Conservation (phyloP, 2,888 invertebrate species). For the Tetragnatha montana region DNA sequence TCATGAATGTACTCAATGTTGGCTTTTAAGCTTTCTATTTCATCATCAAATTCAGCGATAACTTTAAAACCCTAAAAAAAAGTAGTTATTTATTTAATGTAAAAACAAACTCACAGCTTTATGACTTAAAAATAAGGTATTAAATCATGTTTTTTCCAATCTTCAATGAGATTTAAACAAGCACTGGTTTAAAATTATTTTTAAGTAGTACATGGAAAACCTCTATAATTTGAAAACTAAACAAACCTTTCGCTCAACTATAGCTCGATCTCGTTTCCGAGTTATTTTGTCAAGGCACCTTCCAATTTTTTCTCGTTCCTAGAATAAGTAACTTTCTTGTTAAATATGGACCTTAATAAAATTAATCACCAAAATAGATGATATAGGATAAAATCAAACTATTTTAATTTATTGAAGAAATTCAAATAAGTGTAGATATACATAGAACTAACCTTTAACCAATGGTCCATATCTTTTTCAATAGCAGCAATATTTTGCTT, state of each 20-base stretch:
- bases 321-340: conserved; percentile 71
- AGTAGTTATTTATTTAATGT: neutral
- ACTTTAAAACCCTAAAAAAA: conserved; percentile 69
- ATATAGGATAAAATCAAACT: neutral
- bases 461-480: conserved; percentile 91
- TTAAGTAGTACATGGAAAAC: too few species aligned
- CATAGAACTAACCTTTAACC: conserved; percentile 78
- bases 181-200: neutral
- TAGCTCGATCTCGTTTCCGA: conserved; percentile 78
- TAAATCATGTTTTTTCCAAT: neutral
- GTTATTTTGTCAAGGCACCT: conserved; percentile 81
- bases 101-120: neutral
- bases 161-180: neutral
- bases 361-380: neutral
- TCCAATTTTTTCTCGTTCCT: conserved; percentile 87
- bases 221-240: neutral
- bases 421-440: neutral
- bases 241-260: conserved; percentile 67
- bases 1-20: conserved; percentile 92
- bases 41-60: conserved; percentile 82
- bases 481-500: conserved; percentile 89
- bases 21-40: conserved; percentile 85
- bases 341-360: neutral
- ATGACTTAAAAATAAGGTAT: neutral
- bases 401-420: neutral